Evolutionary conservation across 2,797 vertebrate species (phyloP).

Genomic region (Chaenodraco wilsoni): DNA sequence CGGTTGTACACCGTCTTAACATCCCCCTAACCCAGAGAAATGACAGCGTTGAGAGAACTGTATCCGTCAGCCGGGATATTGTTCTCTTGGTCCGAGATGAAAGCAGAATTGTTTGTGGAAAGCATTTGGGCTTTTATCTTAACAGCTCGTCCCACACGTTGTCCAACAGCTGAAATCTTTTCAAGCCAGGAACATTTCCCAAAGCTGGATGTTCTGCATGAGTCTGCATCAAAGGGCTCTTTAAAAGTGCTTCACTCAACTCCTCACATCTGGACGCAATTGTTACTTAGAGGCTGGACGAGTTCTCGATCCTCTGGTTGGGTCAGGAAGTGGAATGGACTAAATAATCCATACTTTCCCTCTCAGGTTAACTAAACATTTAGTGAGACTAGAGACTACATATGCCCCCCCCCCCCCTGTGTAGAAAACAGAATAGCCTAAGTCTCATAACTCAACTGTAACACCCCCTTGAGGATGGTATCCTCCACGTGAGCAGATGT

Average conservation of each 20-base stretch:
- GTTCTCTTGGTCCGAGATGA: slow-evolving; percentile 81
- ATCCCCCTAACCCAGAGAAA: slow-evolving; percentile 42
- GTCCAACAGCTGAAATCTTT: slow-evolving; percentile 79
- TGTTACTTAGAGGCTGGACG: slow-evolving; percentile 76
- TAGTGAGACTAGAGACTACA: slow-evolving; percentile 6
- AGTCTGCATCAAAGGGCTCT: slow-evolving; percentile 75
- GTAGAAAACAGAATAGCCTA: slow-evolving; percentile 14
- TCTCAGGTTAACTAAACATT: slow-evolving; percentile 38
- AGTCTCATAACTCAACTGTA: slow-evolving; percentile 29
- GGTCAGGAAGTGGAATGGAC: slow-evolving; percentile 49
- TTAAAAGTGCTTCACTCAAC: slow-evolving; percentile 54
- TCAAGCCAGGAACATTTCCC: slow-evolving; percentile 68
- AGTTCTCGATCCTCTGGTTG: slow-evolving; percentile 46
- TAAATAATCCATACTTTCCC: slow-evolving; percentile 44
- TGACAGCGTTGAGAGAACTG: slow-evolving; percentile 58
- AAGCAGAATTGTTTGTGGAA: slow-evolving; percentile 79
- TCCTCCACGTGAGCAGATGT: slow-evolving; percentile 48
- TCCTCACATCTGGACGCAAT: slow-evolving; percentile 85
- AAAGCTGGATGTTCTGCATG: slow-evolving; percentile 71
- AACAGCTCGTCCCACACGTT: slow-evolving; percentile 74
- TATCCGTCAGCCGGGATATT: slow-evolving; percentile 66
- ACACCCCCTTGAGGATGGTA: slow-evolving; percentile 15
- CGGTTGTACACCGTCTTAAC: slow-evolving; percentile 30
- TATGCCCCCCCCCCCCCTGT: neutral
- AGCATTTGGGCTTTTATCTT: slow-evolving; percentile 75